A percentile compares a stretch with the other conserved stretches of the same genome.
phyloP scores from a whole-genome alignment of 2,113 vertebrate genomes.

The Morone chrysops region DNA sequence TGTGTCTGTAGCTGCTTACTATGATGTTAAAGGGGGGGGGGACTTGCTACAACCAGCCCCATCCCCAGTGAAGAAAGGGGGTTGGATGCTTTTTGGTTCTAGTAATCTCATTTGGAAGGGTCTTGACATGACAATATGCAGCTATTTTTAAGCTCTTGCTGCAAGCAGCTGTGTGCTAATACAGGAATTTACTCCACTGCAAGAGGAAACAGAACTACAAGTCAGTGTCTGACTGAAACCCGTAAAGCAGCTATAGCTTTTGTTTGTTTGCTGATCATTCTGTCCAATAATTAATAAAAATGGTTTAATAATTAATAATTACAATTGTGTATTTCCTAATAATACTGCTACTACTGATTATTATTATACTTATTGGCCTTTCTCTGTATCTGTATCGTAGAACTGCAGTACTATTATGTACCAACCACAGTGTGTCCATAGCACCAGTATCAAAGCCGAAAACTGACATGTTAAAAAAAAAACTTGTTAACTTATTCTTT shows the following conservation, averaged over 20 bases:
- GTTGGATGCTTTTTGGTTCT: background rate
- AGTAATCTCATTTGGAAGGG: background rate
- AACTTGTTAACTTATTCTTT: background rate
- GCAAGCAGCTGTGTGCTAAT: background rate
- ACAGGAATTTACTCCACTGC: background rate
- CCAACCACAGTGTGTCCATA: background rate
- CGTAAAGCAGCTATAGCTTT: background rate
- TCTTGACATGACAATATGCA: background rate
- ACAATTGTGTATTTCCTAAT: background rate
- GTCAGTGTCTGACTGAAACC: background rate
- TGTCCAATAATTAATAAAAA: background rate
- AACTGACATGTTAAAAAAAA: background rate
- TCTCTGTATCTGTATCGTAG: background rate
- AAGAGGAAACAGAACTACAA: constrained; percentile 13
- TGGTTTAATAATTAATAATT: background rate
- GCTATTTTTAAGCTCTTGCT: background rate
- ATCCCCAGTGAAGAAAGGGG: background rate
- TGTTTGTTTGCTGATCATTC: background rate
- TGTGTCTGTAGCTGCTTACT: background rate
- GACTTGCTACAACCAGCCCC: background rate
- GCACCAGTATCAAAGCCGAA: background rate
- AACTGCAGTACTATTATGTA: background rate
- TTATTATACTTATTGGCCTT: background rate
- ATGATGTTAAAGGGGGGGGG: background rate
- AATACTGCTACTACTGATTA: background rate